phyloP scores from a whole-genome alignment of 2,888 invertebrate genomes.

The Matsumyia berberina region DNA sequence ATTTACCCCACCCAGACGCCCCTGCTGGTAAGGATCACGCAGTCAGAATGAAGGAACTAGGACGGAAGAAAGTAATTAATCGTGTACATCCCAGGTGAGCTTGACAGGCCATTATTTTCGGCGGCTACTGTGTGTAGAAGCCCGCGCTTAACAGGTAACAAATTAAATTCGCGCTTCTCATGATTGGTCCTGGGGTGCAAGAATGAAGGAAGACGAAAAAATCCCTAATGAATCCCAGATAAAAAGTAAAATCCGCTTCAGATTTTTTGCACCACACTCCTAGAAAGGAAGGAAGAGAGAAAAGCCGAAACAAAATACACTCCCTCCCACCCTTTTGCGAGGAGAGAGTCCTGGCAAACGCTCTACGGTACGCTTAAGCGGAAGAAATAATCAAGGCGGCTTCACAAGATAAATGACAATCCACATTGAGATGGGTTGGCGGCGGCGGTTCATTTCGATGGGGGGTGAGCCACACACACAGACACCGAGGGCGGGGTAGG shows the following conservation, averaged over 20 bases:
- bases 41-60: conserved; percentile 2
- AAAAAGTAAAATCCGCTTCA: conserved; percentile 66
- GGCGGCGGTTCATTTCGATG: background rate
- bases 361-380: conserved; percentile 32
- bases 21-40: conserved; percentile 42
- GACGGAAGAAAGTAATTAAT: conserved; percentile 74
- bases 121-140: conserved; percentile 33
- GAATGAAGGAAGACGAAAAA: conserved; percentile 44
- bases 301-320: conserved; percentile 28
- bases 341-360: conserved; percentile 14
- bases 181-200: conserved; percentile 40
- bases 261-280: conserved; percentile 54
- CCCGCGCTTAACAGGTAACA: conserved; percentile 57
- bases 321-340: conserved; percentile 14
- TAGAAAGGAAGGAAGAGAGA: background rate
- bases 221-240: conserved; percentile 66
- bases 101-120: conserved; percentile 75
- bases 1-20: conserved; percentile 47
- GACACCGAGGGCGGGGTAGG: conserved; percentile 17
- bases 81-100: conserved; percentile 70
- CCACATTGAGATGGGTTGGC: conserved; percentile 59
- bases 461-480: background rate
- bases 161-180: conserved; percentile 72
- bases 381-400: conserved; percentile 72
- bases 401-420: conserved; percentile 73